Conservation (phyloP, 2,113 vertebrate species). For the Calonectris borealis region DNA sequence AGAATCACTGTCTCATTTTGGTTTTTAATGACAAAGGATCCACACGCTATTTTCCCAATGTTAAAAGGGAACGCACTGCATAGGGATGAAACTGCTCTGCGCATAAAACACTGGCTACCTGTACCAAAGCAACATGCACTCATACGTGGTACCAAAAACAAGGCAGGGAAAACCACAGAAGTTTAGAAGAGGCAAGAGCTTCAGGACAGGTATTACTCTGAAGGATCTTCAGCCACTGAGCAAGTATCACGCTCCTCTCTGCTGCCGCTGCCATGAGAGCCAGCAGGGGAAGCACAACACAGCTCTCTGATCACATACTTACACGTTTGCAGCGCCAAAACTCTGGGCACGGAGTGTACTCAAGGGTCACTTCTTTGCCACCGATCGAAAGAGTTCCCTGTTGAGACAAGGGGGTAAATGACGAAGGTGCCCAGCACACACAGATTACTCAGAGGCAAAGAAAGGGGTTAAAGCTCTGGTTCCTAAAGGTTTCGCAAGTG, state of each 20-base stretch:
- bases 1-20: background rate
- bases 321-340: constrained; percentile 81
- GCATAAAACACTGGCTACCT: background rate
- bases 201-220: background rate
- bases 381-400: constrained; percentile 92
- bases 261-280: background rate
- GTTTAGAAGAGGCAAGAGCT: background rate
- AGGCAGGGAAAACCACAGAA: background rate
- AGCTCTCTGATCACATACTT: constrained; percentile 51
- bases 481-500: constrained; percentile 24
- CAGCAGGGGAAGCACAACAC: constrained; percentile 19
- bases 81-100: background rate
- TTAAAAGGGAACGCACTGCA: background rate
- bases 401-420: constrained; percentile 71
- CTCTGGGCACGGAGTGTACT: constrained; percentile 82
- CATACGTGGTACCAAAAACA: background rate
- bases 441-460: constrained; percentile 9
- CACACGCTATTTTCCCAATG: background rate
- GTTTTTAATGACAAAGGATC: background rate
- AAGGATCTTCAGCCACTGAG: background rate
- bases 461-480: constrained; percentile 47
- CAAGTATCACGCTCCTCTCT: background rate
- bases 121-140: background rate
- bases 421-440: background rate
- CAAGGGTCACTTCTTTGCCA: constrained; percentile 87